Evolutionary conservation across 2,888 invertebrate species (phyloP).

Genomic region (Philopedon plagiatum): DNA sequence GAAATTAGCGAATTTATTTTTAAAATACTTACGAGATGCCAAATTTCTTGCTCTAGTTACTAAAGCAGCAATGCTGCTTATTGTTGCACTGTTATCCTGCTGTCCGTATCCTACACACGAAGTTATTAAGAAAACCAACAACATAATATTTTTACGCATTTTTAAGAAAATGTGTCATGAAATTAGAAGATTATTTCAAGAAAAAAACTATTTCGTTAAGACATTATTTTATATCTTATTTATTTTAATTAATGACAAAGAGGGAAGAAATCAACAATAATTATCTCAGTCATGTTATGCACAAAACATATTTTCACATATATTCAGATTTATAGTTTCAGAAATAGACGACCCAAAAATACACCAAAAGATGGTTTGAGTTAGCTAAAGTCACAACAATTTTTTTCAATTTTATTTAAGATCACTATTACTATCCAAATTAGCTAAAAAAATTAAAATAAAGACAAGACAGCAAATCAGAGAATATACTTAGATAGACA

Average conservation of each 20-base stretch:
- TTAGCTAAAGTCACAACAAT: no score
- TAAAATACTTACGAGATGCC: background rate
- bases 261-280: background rate
- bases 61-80: background rate
- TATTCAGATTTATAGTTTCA: no score
- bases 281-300: background rate
- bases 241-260: background rate
- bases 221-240: slow-evolving; percentile 5
- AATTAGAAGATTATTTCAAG: background rate
- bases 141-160: background rate
- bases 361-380: no score
- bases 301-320: background rate
- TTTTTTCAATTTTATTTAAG: no score
- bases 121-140: background rate
- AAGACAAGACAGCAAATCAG: no score
- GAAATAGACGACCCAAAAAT: no score
- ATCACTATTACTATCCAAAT: no score
- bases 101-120: background rate
- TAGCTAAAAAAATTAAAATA: no score
- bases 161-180: background rate
- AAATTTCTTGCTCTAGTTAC: background rate
- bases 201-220: background rate
- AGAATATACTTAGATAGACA: no score
- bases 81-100: background rate
- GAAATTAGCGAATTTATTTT: no score